Evolutionary conservation across 2,113 vertebrate species (phyloP), one percentile per base, ranked within the genome.

Genomic region (Mustelus asterias): DNA sequence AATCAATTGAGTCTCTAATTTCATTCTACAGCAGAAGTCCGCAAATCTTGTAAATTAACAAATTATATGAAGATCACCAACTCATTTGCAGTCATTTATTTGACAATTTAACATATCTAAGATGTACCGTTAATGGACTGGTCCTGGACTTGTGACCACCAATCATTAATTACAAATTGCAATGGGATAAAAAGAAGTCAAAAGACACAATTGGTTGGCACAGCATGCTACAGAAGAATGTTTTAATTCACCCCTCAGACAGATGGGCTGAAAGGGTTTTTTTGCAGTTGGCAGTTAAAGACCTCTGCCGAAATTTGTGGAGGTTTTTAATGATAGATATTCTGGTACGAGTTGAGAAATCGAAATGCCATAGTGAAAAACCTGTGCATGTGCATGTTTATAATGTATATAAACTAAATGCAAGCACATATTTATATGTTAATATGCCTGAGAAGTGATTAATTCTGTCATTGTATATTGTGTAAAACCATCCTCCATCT

Each of bases 41-140:
- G 37, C 2, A 6, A 13, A 93, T 65, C 37, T 14, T 65, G 63
- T n/a, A 37, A 48, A 76, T 44, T 14, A 72, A 76, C 69, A 95
- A 72, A 95, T 95, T 10, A 41, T 8, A 65, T 18, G 16, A 9
- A 65, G n/a, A 67, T 93, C 72, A 72, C 48, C 69, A 54, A 95
- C 41, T 95, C 67, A 95, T 95, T 76, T 95, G 94, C 54, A 33
- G 90, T 76, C 69, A 95, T 29, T 95, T 95, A 54, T 24, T 95
- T 72, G 69, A 72, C 41, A 76, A 95, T 95, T 95, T 95, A 95
- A 44, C 94, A 95, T 72, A 48, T 26, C 67, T 95, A 44, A 72
- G 48, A 41, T 72, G 67, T 72, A 72, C 37, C 16, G 93, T 70
- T 72, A 95, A 76, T 54, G 94, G 69, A 76, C 69, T 29, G 67